Evolutionary conservation across 2,113 vertebrate genomes (phyloP).

Genomic region (Oryzias curvinotus): DNA sequence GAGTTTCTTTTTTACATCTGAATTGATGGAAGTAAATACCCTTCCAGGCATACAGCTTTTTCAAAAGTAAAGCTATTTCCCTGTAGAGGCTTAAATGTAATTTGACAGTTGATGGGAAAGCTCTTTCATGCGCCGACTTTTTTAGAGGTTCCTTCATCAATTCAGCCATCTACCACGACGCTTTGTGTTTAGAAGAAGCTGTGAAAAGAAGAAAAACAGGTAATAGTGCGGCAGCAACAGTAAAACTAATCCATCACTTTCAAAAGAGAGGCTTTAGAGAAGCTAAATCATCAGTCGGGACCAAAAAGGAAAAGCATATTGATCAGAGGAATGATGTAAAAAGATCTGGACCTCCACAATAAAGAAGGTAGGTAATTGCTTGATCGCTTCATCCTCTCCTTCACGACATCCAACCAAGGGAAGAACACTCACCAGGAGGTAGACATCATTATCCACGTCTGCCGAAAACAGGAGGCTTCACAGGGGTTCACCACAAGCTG

Average conservation of each 20-base stretch:
- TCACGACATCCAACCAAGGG: background rate
- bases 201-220: too few species aligned
- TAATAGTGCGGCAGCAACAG: too few species aligned
- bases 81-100: background rate
- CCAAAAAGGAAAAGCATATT: too few species aligned
- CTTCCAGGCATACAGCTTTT: background rate
- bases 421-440: background rate
- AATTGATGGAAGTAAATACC: background rate
- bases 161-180: background rate
- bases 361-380: background rate
- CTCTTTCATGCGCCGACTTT: background rate
- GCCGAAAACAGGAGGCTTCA: background rate
- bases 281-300: too few species aligned
- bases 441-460: slow-evolving; percentile 1
- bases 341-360: too few species aligned
- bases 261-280: too few species aligned
- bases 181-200: too few species aligned
- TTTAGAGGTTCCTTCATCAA: background rate
- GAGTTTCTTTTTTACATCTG: background rate
- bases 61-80: background rate
- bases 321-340: too few species aligned
- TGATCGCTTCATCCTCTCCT: background rate
- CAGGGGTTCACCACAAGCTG: background rate
- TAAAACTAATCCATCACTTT: too few species aligned
- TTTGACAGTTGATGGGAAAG: background rate